Evolutionary conservation across 2,797 vertebrate species (phyloP), one percentile per base, ranked within the genome.

Genomic region (Australoheros facetus): DNA sequence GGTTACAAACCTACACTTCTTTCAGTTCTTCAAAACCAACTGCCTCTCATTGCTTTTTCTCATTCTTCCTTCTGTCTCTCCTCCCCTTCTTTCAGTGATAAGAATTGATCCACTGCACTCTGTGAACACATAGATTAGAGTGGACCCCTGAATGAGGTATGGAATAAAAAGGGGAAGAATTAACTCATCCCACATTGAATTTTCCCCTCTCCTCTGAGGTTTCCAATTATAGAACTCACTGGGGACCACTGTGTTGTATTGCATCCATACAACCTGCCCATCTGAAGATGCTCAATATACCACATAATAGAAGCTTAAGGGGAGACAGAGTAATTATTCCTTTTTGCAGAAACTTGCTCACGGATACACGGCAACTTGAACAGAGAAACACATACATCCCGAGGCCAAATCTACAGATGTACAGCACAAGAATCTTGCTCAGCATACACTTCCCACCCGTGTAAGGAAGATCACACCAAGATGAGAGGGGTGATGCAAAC

Each of bases 401-500:
- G 21, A 0, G 82, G 80, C 85, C 45, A 66, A 57, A 85, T 78
- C 78, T 85, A 81, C 84, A 85, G 78, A 80, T 85, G 86, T 91
- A 51, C 77, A 71, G 75, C 87, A 71, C 75, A 3, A 70, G 80
- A 78, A 84, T 84, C 79, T 82, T 77, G 56, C 73, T 39, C 4
- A 48, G 71, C 58, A 77, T 80, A 28, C 74, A 71, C 72, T 75
- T 83, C 58, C 77, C 81, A 69, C 72, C 56, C 57, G 10, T 21
- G 85, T 17, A 66, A 21, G 10, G 70, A 79, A 64, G 80, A 86
- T 80, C 82, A 78, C 78, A 73, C 80, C 34, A 7, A 76, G 85
- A 91, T 87, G 86, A 89, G 85, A 77, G 56, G 82, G 88, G 59
- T 94, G 93, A 94, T 88, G 93, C 89, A 94, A 94, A 93, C 88